Percentiles rank a stretch among this genome's conserved stretches.
Evolutionary conservation across 2,113 vertebrate species (phyloP).

Genomic region (Cnemophilus loriae): DNA sequence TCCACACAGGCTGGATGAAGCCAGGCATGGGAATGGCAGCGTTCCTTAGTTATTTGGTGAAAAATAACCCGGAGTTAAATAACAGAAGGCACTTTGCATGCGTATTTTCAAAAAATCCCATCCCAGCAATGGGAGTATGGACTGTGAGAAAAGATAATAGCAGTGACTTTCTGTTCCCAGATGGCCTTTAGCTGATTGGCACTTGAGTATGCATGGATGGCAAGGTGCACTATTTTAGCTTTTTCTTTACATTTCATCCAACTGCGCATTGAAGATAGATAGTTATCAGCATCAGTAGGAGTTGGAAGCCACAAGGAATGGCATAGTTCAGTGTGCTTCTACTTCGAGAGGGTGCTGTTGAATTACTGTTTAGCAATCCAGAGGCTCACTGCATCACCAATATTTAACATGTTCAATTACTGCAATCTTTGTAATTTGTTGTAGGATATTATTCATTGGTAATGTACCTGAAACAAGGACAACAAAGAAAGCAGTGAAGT

Average conservation of each 20-base stretch:
- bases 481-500: not conserved
- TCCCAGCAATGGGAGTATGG: not conserved
- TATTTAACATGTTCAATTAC: slow-evolving; percentile 30
- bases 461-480: slow-evolving; percentile 1
- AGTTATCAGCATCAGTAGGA: not conserved
- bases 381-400: not conserved
- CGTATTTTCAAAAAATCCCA: not conserved
- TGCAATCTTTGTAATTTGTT: not conserved
- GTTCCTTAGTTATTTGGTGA: not conserved
- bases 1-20: not conserved
- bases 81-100: not conserved
- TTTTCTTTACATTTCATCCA: not conserved
- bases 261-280: not conserved
- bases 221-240: not conserved
- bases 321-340: not conserved
- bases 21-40: not conserved
- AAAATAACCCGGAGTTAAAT: rapidly evolving
- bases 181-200: not conserved
- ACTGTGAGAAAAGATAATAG: not conserved
- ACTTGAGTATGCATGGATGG: not conserved
- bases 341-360: slow-evolving; percentile 11
- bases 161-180: not conserved
- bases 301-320: not conserved
- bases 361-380: slow-evolving; percentile 10
- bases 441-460: not conserved